phyloP scores from a whole-genome alignment of 2,888 invertebrate genomes.

The Cryptops parisi region DNA sequence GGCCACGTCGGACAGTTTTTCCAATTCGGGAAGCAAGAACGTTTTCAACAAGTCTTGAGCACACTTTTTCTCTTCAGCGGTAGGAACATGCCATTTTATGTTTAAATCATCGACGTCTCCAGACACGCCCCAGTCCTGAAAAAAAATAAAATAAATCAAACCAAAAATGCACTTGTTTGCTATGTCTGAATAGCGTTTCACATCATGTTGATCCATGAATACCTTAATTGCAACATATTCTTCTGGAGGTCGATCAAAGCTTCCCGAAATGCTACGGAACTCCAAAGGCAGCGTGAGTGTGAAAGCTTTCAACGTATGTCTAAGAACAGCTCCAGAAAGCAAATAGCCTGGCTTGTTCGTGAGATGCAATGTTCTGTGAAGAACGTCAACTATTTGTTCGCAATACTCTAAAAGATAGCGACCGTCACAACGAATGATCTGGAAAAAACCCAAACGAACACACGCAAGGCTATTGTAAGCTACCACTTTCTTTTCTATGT shows the following conservation, averaged over 20 bases:
- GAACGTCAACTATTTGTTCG: constrained; percentile 46
- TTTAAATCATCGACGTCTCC: constrained; percentile 48
- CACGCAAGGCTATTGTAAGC: no score
- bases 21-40: constrained; percentile 46
- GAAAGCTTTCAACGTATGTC: constrained; percentile 42
- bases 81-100: constrained; percentile 64
- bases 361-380: constrained; percentile 53
- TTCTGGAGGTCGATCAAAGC: constrained; percentile 47
- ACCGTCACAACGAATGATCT: constrained; percentile 51
- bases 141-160: neutral
- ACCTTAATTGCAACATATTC: constrained; percentile 54
- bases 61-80: constrained; percentile 48
- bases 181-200: no score
- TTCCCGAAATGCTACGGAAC: constrained; percentile 43
- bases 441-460: no score
- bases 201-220: no score
- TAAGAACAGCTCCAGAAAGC: constrained; percentile 46
- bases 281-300: constrained; percentile 47
- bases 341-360: constrained; percentile 50
- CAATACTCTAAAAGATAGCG: constrained; percentile 48
- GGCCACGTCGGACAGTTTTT: constrained; percentile 41
- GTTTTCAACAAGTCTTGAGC: constrained; percentile 44
- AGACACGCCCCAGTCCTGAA: constrained; percentile 61
- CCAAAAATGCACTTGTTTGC: neutral
- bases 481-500: constrained; percentile 1